Percentiles rank a stretch among this genome's conserved stretches.
These are phyloP conservation scores for Brachirus orientalis DNA, from an alignment of 2,113 vertebrate species.

Conservation along the genomic window DNA sequence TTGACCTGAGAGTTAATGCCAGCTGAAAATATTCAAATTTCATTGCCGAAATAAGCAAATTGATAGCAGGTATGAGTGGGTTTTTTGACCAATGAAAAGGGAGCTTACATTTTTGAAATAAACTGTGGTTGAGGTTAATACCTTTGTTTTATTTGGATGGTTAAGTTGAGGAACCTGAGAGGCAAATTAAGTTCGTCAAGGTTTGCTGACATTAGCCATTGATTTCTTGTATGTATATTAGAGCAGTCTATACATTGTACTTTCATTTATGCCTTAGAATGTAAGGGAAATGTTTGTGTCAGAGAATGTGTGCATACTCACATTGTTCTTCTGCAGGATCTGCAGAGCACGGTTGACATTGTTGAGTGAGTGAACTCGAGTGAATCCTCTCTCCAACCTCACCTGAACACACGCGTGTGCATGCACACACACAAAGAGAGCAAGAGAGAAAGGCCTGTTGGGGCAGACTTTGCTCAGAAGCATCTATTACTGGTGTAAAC, in stretches of 20 bases:
- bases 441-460: not conserved
- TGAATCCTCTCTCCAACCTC: conserved; percentile 93
- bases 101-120: too few relatives aligned
- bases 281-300: not conserved
- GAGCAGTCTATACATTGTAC: too few relatives aligned
- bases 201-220: conserved; percentile 1
- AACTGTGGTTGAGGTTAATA: too few relatives aligned
- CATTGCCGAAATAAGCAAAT: too few relatives aligned
- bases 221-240: too few relatives aligned
- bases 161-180: too few relatives aligned
- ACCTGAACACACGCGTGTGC: conserved; percentile 77
- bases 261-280: too few relatives aligned
- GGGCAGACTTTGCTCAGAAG: conserved; percentile 46
- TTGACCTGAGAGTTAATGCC: too few relatives aligned
- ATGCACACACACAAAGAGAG: conserved; percentile 56
- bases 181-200: not conserved
- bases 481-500: conserved; percentile 8
- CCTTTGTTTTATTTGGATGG: too few relatives aligned
- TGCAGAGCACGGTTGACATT: conserved; percentile 98
- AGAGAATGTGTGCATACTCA: conserved; percentile 79
- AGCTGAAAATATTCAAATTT: too few relatives aligned
- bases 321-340: conserved; percentile 96
- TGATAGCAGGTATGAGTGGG: too few relatives aligned
- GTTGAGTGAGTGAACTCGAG: conserved; percentile 96
- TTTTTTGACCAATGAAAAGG: too few relatives aligned